A percentile compares a stretch with the other conserved stretches of the same genome.
phyloP scores from a whole-genome alignment of 2,113 vertebrate species.

The Bagarius yarrelli region DNA sequence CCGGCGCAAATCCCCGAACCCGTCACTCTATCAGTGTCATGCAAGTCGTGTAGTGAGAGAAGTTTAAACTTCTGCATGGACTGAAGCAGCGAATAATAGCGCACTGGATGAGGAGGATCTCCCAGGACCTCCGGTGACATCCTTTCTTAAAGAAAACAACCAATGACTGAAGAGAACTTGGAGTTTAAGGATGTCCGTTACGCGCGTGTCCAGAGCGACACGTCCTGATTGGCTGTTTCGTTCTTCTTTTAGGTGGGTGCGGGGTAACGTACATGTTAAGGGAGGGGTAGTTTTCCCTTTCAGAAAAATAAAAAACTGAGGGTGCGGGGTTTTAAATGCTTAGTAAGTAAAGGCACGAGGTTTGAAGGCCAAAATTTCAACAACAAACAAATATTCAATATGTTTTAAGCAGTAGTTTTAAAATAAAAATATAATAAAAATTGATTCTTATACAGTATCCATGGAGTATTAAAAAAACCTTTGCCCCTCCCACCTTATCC shows the following conservation, averaged over 20 bases:
- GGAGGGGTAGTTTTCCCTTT: constrained; percentile 48
- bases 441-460: background rate
- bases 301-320: constrained; percentile 1
- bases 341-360: background rate
- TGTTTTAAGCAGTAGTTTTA: background rate
- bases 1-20: constrained; percentile 28
- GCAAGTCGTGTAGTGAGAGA: background rate
- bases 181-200: constrained; percentile 62
- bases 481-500: background rate
- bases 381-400: background rate
- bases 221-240: constrained; percentile 72
- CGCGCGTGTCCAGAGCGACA: constrained; percentile 65
- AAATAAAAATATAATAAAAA: background rate
- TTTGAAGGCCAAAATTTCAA: background rate
- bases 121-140: constrained; percentile 36
- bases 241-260: constrained; percentile 34
- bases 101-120: constrained; percentile 33
- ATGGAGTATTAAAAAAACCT: background rate
- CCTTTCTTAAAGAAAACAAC: constrained; percentile 41
- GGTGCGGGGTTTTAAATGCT: background rate
- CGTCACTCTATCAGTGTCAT: background rate
- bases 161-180: constrained; percentile 53
- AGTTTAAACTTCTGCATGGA: constrained; percentile 34
- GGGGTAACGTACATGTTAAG: constrained; percentile 30
- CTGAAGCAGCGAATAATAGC: constrained; percentile 6